Percentiles rank a stretch among this genome's conserved stretches.
Evolutionary conservation across 2,113 vertebrate genomes (phyloP).

Genomic region (Cyanoderma ruficeps): DNA sequence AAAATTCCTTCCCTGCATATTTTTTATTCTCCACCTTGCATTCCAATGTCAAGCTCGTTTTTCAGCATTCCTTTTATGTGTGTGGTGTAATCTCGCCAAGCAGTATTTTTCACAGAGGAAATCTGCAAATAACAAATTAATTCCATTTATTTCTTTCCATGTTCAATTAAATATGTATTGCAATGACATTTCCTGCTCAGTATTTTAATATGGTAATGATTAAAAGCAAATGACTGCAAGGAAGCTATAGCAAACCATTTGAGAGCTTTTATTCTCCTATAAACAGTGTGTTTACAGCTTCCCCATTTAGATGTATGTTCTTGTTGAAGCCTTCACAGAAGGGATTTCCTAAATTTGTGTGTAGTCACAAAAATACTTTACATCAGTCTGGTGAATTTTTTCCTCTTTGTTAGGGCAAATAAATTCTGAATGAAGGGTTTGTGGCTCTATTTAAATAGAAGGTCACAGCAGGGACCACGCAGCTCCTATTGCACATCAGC

Average conservation of each 20-base stretch:
- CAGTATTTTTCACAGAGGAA: background rate
- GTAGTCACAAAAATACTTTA: background rate
- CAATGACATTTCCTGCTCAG: background rate
- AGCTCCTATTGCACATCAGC: background rate
- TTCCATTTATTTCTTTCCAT: conserved; percentile 24
- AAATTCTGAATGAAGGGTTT: background rate
- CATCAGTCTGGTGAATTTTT: background rate
- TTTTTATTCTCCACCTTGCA: background rate
- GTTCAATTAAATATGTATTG: background rate
- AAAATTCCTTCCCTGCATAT: background rate
- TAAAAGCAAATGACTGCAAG: background rate
- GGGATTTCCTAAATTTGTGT: background rate
- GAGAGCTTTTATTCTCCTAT: background rate
- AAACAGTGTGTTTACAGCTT: background rate
- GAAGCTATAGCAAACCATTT: background rate
- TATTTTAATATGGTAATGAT: background rate
- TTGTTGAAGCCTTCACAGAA: background rate
- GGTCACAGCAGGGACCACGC: background rate
- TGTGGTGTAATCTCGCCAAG: background rate
- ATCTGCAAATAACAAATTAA: conserved; percentile 21
- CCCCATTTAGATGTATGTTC: background rate
- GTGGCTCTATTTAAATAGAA: background rate
- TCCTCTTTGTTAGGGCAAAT: background rate
- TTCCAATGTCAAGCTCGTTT: background rate
- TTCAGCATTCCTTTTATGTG: background rate